Conservation (phyloP, 2,888 invertebrate genomes). For the Venustoraphidia nigricollis region DNA sequence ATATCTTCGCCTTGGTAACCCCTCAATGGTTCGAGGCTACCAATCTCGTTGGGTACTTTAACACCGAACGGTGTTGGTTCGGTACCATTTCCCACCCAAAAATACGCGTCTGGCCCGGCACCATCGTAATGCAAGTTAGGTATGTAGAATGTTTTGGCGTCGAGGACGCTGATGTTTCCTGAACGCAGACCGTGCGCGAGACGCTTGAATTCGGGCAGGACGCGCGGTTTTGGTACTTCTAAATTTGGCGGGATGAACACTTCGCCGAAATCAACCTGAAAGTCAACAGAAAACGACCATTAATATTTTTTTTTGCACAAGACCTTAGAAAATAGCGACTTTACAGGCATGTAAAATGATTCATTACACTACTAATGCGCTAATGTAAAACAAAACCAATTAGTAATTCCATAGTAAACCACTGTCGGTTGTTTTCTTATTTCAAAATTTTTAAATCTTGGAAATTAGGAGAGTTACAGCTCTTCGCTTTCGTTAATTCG, state of each 20-base stretch:
- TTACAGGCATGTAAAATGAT: too few relatives aligned
- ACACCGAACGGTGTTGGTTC: conserved; percentile 68
- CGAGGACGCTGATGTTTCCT: conserved; percentile 79
- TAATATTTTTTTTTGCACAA: too few relatives aligned
- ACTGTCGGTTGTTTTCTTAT: too few relatives aligned
- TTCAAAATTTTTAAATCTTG: too few relatives aligned
- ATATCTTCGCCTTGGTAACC: conserved; percentile 87
- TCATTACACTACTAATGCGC: too few relatives aligned
- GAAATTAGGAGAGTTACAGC: too few relatives aligned
- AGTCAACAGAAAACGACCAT: conserved; percentile 3
- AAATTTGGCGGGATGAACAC: conserved; percentile 63
- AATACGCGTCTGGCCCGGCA: conserved; percentile 82
- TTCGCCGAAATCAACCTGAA: conserved; percentile 78
- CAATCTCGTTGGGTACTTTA: conserved; percentile 82
- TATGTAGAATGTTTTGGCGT: conserved; percentile 83
- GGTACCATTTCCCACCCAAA: conserved; percentile 84
- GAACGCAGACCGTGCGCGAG: conserved; percentile 79
- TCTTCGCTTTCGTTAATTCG: too few relatives aligned
- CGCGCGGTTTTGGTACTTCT: conserved; percentile 64
- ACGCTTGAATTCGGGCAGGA: conserved; percentile 73
- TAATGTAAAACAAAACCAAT: too few relatives aligned
- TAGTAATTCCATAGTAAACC: too few relatives aligned
- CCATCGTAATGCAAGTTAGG: conserved; percentile 88
- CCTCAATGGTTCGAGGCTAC: conserved; percentile 62
- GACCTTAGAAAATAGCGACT: too few relatives aligned